Percentiles rank a stretch among this genome's conserved stretches.
These are phyloP conservation scores for Tribolium freemani DNA, from an alignment of 2,888 invertebrate species.

Conservation along the genomic window DNA sequence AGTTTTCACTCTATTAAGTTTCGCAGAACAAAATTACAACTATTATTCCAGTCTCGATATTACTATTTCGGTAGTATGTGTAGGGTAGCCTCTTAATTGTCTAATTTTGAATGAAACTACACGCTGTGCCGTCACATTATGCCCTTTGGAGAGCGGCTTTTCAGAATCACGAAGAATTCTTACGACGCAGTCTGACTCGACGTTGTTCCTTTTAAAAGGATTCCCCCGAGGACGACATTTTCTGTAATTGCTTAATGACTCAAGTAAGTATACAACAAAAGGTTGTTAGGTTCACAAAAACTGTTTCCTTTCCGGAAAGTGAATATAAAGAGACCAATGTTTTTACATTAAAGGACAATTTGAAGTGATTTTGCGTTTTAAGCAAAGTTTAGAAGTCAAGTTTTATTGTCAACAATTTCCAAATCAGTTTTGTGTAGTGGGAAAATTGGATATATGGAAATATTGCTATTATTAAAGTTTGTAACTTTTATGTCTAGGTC, in stretches of 20 bases:
- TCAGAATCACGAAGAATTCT: not conserved
- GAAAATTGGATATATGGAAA: not conserved
- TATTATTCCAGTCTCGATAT: conserved; percentile 8
- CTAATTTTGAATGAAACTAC: conserved; percentile 24
- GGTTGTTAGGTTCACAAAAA: conserved; percentile 27
- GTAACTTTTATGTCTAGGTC: no score
- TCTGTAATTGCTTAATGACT: conserved; percentile 32
- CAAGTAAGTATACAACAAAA: conserved; percentile 25
- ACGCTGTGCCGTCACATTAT: conserved; percentile 8
- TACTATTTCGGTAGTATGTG: conserved; percentile 14
- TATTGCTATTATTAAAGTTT: no score
- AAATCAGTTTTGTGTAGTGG: not conserved
- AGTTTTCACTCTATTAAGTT: conserved; percentile 17
- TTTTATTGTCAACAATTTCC: not conserved
- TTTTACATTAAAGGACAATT: conserved; percentile 12
- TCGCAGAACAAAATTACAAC: conserved; percentile 4
- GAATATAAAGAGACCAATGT: conserved; percentile 26
- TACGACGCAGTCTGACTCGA: conserved; percentile 7
- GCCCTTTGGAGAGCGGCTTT: not conserved
- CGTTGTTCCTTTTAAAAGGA: conserved; percentile 25
- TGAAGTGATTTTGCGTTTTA: conserved; percentile 4
- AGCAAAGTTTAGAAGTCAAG: not conserved
- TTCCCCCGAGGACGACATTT: conserved; percentile 2
- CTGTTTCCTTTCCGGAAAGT: conserved; percentile 16
- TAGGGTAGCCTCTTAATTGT: conserved; percentile 24